Conservation (phyloP, 2,113 vertebrate genomes). For the Columbina picui region DNA sequence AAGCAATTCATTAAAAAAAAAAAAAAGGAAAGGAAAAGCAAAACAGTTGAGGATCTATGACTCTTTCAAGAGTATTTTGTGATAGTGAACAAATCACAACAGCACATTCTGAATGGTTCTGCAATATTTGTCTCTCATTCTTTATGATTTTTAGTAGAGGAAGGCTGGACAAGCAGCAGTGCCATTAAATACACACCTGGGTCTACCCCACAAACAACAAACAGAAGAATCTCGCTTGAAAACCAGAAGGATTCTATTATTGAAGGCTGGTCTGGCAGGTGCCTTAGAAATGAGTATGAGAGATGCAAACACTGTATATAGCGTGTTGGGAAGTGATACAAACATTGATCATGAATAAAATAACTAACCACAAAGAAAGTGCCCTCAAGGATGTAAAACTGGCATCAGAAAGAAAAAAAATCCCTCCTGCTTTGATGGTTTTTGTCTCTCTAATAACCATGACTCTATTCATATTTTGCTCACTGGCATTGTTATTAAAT, state of each 20-base stretch:
- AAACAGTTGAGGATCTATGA: background rate
- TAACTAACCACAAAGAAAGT: background rate
- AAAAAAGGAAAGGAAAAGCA: background rate
- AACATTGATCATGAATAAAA: background rate
- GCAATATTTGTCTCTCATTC: background rate
- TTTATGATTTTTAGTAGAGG: background rate
- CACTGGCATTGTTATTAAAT: background rate
- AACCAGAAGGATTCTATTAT: background rate
- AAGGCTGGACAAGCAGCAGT: background rate
- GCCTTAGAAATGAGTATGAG: background rate
- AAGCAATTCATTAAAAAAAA: background rate
- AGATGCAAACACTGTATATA: background rate
- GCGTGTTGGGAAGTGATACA: background rate
- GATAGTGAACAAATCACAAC: background rate
- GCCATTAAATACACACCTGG: background rate
- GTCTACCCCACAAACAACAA: background rate
- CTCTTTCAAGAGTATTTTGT: background rate
- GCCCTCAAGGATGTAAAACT: background rate
- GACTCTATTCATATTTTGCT: background rate
- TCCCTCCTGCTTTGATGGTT: background rate
- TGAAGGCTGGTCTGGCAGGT: background rate
- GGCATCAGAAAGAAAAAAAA: background rate
- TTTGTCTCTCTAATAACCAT: background rate
- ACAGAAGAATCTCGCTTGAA: background rate
- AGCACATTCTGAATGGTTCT: background rate